Evolutionary conservation across 2,797 vertebrate species (phyloP).

Genomic region (Hydrolagus colliei): DNA sequence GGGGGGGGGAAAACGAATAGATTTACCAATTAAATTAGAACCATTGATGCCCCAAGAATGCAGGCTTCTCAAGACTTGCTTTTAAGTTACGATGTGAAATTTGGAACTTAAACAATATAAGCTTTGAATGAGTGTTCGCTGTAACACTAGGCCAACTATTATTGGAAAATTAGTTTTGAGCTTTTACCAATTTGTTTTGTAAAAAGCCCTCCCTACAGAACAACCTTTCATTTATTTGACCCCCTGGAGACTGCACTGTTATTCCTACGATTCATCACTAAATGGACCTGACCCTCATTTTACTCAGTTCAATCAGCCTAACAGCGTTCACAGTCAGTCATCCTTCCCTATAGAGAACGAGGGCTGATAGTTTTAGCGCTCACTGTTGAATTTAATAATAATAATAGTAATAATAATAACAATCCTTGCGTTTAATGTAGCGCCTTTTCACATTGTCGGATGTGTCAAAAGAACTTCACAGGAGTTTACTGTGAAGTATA

Average conservation of each 20-base stretch:
- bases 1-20: constrained; percentile 44
- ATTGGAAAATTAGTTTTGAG: constrained; percentile 24
- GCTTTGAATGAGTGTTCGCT: constrained; percentile 18
- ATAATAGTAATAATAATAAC: not conserved
- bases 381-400: not conserved
- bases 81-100: constrained; percentile 22
- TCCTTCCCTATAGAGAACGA: not conserved
- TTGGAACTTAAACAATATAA: constrained; percentile 6
- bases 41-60: constrained; percentile 46
- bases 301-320: no score
- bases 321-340: not conserved
- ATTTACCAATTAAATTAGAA: constrained; percentile 72
- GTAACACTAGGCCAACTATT: constrained; percentile 13
- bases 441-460: no score
- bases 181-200: constrained; percentile 12
- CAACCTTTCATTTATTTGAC: constrained; percentile 22
- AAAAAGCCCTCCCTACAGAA: constrained; percentile 23
- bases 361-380: not conserved
- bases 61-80: constrained; percentile 15
- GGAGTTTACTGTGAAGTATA: no score
- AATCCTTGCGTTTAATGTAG: no score
- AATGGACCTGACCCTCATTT: not conserved
- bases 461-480: no score
- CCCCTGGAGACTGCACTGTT: not conserved
- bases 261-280: constrained; percentile 7